Conservation (phyloP, 2,888 invertebrate species). For the Diaperis boleti region DNA sequence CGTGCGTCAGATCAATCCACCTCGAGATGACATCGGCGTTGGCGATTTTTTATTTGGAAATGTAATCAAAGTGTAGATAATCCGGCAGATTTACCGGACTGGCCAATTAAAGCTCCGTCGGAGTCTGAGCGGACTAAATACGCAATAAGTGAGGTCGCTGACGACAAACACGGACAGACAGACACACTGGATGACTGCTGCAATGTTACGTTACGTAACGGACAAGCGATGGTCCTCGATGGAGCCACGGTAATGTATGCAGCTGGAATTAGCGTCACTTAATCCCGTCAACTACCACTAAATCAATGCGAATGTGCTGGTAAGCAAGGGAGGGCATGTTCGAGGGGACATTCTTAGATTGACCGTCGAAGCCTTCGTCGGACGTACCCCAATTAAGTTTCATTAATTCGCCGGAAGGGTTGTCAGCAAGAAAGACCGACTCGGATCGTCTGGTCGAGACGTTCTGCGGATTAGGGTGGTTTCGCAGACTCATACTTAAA, state of each 20-base stretch:
- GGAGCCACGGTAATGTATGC: conserved; percentile 54
- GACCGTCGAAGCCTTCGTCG: conserved; percentile 23
- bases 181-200: conserved; percentile 37
- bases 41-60: conserved; percentile 50
- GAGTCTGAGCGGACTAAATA: conserved; percentile 56
- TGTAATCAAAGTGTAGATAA: conserved; percentile 55
- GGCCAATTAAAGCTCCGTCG: conserved; percentile 58
- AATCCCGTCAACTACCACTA: conserved; percentile 56
- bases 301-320: conserved; percentile 56
- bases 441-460: neutral
- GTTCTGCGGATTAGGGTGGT: neutral
- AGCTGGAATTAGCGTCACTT: conserved; percentile 57
- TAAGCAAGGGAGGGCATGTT: conserved; percentile 28
- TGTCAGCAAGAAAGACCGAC: conserved; percentile 27
- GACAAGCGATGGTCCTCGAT: conserved; percentile 35
- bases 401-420: conserved; percentile 30
- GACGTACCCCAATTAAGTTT: conserved; percentile 37
- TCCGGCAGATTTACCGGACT: conserved; percentile 53
- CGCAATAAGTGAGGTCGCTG: conserved; percentile 61
- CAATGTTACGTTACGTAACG: conserved; percentile 31
- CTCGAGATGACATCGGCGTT: conserved; percentile 15
- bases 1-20: conserved; percentile 7
- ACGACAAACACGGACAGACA: conserved; percentile 53
- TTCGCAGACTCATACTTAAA: no score
- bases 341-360: conserved; percentile 34